Evolutionary conservation across 1,140 invertebrate genomes (phyloP).

Genomic region (Vanessa tameamea): DNA sequence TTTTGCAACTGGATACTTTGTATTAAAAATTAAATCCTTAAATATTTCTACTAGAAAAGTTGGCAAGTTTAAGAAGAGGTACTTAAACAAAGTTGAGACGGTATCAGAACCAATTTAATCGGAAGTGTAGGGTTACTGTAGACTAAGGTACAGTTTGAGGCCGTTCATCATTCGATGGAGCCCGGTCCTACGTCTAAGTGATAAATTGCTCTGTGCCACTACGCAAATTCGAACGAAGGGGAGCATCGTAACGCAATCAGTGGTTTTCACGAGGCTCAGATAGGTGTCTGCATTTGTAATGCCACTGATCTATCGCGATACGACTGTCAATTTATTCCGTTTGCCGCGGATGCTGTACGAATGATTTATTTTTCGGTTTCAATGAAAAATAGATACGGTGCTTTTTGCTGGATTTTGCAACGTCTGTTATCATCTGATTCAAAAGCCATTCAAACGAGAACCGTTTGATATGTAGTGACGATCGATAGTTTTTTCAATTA

Average conservation of each 20-base stretch:
- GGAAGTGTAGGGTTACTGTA: conserved; percentile 48
- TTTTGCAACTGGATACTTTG: no score
- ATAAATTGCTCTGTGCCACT: conserved; percentile 70
- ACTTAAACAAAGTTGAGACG: conserved; percentile 35
- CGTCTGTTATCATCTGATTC: conserved; percentile 32
- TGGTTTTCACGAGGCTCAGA: conserved; percentile 67
- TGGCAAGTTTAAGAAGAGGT: conserved; percentile 11
- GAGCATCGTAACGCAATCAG: conserved; percentile 64
- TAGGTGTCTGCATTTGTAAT: conserved; percentile 64
- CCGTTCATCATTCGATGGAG: conserved; percentile 62
- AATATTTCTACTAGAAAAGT: conserved; percentile 10
- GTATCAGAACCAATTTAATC: conserved; percentile 37
- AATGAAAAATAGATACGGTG: conserved; percentile 37
- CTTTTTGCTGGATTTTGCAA: conserved; percentile 24
- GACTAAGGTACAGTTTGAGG: conserved; percentile 46
- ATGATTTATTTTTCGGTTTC: conserved; percentile 41
- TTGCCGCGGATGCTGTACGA: conserved; percentile 35
- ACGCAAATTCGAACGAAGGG: conserved; percentile 72
- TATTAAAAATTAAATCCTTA: conserved; percentile 12
- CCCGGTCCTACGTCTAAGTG: conserved; percentile 72
- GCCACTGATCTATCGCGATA: conserved; percentile 37
- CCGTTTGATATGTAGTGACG: conserved; percentile 25
- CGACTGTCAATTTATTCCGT: conserved; percentile 39
- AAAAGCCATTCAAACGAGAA: conserved; percentile 31
- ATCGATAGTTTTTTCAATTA: conserved; percentile 21